Percentiles rank a stretch among this genome's conserved stretches.
These are phyloP conservation scores for Callimorpha dominula DNA, from an alignment of 2,888 invertebrate genomes.

Conservation along the genomic window DNA sequence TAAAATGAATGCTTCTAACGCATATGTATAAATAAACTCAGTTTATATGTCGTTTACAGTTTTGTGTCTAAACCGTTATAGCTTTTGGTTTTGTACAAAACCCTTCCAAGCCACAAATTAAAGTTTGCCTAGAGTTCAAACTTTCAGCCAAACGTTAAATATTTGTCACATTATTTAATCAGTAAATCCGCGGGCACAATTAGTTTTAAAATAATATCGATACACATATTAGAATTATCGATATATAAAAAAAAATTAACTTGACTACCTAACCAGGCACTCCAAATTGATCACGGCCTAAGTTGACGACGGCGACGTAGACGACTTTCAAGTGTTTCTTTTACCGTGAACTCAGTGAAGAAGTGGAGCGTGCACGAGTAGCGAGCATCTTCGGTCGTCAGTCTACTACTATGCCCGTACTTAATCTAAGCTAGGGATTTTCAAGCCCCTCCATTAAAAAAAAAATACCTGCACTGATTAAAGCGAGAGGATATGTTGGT, in stretches of 20 bases:
- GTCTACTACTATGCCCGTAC: slow-evolving; percentile 38
- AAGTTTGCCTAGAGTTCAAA: no score
- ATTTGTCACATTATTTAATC: no score
- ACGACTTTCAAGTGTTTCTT: slow-evolving; percentile 81
- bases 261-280: slow-evolving; percentile 64
- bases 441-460: slow-evolving; percentile 26
- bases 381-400: slow-evolving; percentile 38
- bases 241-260: slow-evolving; percentile 51
- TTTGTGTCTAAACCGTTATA: no score
- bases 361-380: slow-evolving; percentile 79
- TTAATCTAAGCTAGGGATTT: slow-evolving; percentile 25
- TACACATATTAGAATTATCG: slow-evolving; percentile 7
- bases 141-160: no score
- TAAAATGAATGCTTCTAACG: no score
- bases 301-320: slow-evolving; percentile 72
- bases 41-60: no score
- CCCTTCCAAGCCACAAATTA: no score
- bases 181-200: background rate
- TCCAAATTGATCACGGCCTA: slow-evolving; percentile 66
- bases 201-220: background rate
- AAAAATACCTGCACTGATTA: slow-evolving; percentile 15
- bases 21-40: no score
- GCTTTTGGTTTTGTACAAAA: no score
- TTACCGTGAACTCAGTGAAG: slow-evolving; percentile 64
- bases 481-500: background rate